Evolutionary conservation across 92 coral and sea anemone genomes (phyloP).

Genomic region (Montipora capitata): DNA sequence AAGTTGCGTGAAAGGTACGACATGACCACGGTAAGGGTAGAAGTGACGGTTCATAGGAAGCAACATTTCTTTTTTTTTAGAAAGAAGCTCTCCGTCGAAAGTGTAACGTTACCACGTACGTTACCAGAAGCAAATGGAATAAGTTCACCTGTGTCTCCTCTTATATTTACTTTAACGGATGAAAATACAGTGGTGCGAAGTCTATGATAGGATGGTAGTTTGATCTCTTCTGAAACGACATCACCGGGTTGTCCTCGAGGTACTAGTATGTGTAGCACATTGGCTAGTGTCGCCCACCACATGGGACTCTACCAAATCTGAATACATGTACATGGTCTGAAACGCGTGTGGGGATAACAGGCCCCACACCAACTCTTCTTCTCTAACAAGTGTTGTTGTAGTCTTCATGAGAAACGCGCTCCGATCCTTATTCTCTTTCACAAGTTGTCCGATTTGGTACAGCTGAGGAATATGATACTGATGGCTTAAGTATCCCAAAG

Average conservation of each 20-base stretch:
- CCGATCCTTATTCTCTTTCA: not conserved
- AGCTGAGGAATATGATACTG: not conserved
- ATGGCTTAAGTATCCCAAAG: constrained; percentile 6
- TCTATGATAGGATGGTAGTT: no score
- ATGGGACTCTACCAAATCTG: not conserved
- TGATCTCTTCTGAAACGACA: no score
- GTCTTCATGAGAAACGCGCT: not conserved
- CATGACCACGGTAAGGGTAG: not conserved
- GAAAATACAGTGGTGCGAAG: no score
- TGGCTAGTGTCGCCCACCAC: no score
- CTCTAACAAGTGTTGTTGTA: not conserved
- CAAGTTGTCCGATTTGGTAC: not conserved
- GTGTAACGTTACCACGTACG: no score
- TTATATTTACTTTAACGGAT: no score
- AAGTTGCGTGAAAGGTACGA: not conserved
- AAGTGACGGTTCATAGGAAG: constrained; percentile 2
- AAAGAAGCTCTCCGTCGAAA: not conserved
- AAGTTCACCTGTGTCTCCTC: no score
- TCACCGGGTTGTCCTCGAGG: no score
- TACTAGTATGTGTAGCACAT: no score
- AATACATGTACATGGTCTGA: constrained; percentile 21
- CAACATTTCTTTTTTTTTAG: not conserved
- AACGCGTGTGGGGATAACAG: constrained; percentile 5
- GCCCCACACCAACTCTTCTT: constrained; percentile 44
- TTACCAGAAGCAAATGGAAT: no score